A percentile compares a stretch with the other conserved stretches of the same genome.
Evolutionary conservation across 2,113 vertebrate genomes (phyloP).

Genomic region (Phyllostomus discolor): DNA sequence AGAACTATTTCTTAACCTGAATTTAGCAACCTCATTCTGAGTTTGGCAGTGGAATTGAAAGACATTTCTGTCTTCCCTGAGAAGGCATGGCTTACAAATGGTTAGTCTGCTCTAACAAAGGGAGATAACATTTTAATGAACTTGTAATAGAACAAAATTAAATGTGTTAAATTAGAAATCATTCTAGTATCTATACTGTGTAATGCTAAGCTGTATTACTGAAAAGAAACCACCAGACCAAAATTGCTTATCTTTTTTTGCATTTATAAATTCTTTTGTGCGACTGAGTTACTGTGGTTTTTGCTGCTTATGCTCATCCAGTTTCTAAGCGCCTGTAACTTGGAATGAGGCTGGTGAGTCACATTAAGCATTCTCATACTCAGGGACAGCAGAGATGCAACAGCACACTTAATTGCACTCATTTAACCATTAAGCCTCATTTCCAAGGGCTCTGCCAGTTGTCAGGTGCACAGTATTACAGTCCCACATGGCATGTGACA

Average conservation of each 20-base stretch:
- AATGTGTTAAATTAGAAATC: neutral
- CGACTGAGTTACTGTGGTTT: neutral
- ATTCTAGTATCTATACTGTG: neutral
- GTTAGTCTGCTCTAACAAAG: neutral
- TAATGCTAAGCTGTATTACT: neutral
- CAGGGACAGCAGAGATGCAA: slow-evolving; percentile 41
- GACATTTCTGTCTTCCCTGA: neutral
- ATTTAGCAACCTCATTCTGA: slow-evolving; percentile 39
- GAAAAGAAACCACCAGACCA: neutral
- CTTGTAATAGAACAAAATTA: neutral
- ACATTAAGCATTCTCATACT: slow-evolving; percentile 33
- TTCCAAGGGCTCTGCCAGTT: slow-evolving; percentile 58
- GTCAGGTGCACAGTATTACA: slow-evolving; percentile 47
- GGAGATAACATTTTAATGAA: neutral
- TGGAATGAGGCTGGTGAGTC: slow-evolving; percentile 43
- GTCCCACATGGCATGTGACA: slow-evolving; percentile 47
- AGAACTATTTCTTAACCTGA: slow-evolving; percentile 55
- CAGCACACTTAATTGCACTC: slow-evolving; percentile 52
- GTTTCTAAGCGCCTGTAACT: slow-evolving; percentile 46
- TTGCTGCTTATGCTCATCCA: slow-evolving; percentile 39
- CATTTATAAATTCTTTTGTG: slow-evolving; percentile 53
- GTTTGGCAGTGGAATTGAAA: slow-evolving; percentile 39
- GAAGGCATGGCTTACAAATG: neutral
- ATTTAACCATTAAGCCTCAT: slow-evolving; percentile 57
- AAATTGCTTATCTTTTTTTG: slow-evolving; percentile 43